Evolutionary conservation across 2,797 vertebrate genomes (phyloP).

Genomic region (Cirrhinus mrigala): DNA sequence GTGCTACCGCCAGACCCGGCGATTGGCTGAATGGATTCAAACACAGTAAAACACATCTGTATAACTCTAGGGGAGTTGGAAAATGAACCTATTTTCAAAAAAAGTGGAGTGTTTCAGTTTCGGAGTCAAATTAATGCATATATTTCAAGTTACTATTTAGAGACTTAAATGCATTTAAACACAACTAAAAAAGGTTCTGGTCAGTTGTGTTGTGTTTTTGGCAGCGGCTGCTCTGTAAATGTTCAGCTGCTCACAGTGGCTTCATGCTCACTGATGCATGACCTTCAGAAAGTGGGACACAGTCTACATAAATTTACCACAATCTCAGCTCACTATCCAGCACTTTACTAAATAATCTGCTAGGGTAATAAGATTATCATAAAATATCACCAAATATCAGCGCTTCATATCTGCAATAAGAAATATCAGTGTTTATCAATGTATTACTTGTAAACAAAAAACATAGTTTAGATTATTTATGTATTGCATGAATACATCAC

Average conservation of each 20-base stretch:
- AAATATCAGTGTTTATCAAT: too few species aligned
- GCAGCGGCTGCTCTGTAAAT: slow-evolving; percentile 54
- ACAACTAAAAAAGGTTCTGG: background rate
- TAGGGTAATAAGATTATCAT: background rate
- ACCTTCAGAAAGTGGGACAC: slow-evolving; percentile 58
- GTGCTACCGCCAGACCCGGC: too few species aligned
- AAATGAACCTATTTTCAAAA: too few species aligned
- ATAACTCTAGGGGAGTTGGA: too few species aligned
- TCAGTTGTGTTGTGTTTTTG: slow-evolving; percentile 40
- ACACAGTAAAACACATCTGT: too few species aligned
- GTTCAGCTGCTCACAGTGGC: slow-evolving; percentile 53
- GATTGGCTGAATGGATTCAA: too few species aligned
- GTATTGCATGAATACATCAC: too few species aligned
- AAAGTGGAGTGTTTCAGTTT: too few species aligned
- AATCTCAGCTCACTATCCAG: slow-evolving; percentile 45
- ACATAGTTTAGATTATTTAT: too few species aligned
- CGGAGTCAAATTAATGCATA: background rate
- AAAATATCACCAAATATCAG: background rate
- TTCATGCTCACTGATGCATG: slow-evolving; percentile 56
- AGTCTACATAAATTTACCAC: slow-evolving; percentile 59
- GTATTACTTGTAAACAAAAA: too few species aligned
- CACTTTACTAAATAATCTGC: background rate
- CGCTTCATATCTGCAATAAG: background rate
- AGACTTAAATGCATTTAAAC: background rate
- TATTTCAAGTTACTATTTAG: background rate